Conservation (phyloP, 2,797 vertebrate species). For the Rousettus madagascariensis region DNA sequence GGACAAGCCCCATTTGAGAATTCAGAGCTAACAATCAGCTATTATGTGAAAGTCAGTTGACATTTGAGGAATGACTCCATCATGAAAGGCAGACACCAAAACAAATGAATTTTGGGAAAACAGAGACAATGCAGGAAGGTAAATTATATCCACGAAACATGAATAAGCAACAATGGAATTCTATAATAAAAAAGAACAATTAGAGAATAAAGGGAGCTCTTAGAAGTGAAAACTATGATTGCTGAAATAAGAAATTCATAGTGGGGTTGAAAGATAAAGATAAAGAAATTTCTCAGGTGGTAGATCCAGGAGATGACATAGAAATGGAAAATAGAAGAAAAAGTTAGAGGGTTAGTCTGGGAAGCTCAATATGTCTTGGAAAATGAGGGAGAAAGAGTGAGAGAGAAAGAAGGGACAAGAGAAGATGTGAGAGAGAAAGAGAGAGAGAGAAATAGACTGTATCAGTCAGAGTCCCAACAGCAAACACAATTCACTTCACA, state of each 20-base stretch:
- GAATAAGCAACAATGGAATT: not conserved
- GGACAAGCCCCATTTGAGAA: not conserved
- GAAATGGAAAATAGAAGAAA: not conserved
- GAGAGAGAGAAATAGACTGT: not conserved
- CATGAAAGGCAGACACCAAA: conserved; percentile 23
- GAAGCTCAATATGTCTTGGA: not conserved
- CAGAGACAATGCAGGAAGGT: conserved; percentile 14
- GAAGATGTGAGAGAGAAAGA: too few species aligned
- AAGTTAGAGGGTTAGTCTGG: not conserved
- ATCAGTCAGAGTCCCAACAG: not conserved
- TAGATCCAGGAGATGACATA: conserved; percentile 3
- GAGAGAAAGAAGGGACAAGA: too few species aligned
- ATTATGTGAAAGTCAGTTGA: conserved; percentile 4
- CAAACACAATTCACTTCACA: not conserved
- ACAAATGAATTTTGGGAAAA: conserved; percentile 36
- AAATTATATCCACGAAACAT: conserved; percentile 15
- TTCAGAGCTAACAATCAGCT: not conserved
- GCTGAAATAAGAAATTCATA: conserved; percentile 44
- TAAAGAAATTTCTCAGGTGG: conserved; percentile 24
- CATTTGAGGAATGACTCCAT: conserved; percentile 15
- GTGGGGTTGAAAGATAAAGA: conserved; percentile 18
- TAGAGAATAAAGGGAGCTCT: not conserved
- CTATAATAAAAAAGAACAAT: not conserved
- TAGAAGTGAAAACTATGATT: conserved; percentile 33
- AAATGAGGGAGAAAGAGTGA: not conserved